Conservation (phyloP, 2,888 invertebrate species). For the Gryllus longicercus region DNA sequence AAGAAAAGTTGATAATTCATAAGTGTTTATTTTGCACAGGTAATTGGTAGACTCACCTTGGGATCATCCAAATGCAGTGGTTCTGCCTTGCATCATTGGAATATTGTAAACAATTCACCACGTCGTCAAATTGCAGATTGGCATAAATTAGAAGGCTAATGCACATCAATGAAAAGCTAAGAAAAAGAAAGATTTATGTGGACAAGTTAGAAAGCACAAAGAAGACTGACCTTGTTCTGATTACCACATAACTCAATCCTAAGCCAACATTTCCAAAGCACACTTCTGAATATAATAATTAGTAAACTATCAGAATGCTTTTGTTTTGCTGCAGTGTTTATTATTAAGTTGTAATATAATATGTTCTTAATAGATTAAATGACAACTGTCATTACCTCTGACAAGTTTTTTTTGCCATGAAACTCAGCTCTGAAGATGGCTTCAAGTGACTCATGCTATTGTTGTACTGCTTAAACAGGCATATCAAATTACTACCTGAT, state of each 20-base stretch:
- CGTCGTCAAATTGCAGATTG: slow-evolving; percentile 98
- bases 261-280: no score
- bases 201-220: background rate
- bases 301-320: no score
- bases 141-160: slow-evolving; percentile 91
- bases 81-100: slow-evolving; percentile 91
- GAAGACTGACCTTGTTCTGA: slow-evolving; percentile 17
- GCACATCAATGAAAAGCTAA: background rate
- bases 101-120: slow-evolving; percentile 94
- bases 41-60: slow-evolving; percentile 91
- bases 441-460: no score
- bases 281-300: no score
- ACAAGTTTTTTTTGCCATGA: no score
- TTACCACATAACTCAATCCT: background rate
- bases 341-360: no score
- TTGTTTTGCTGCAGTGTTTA: no score
- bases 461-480: no score
- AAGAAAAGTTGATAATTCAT: background rate
- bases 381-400: no score
- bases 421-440: no score
- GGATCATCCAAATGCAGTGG: slow-evolving; percentile 78
- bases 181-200: background rate
- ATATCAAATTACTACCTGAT: no score
- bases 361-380: no score
- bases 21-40: slow-evolving; percentile 53